Evolutionary conservation across 64 coral and sea anemone species (phyloP).

Genomic region (Cladopsammia gracilis): DNA sequence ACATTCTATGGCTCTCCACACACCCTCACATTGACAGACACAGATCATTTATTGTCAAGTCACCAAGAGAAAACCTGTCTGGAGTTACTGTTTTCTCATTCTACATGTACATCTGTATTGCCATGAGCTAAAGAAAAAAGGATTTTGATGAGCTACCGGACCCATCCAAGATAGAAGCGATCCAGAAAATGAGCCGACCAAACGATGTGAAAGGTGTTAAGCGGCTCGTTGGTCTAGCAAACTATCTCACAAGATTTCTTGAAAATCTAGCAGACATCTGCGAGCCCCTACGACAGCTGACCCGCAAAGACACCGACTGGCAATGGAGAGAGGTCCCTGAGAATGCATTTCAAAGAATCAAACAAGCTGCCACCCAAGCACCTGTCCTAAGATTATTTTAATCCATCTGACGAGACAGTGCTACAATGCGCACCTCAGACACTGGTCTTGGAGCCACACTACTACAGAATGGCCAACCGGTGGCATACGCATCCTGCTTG

Average conservation of each 20-base stretch:
- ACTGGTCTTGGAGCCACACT: constrained; percentile 12
- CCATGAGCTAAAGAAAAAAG: too few species aligned
- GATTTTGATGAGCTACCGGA: too few species aligned
- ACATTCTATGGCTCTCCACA: too few species aligned
- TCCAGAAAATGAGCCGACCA: neutral
- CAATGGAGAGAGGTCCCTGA: neutral
- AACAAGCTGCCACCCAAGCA: neutral
- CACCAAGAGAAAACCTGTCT: too few species aligned
- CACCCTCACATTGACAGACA: too few species aligned
- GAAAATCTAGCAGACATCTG: neutral
- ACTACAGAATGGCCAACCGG: neutral
- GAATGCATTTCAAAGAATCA: neutral
- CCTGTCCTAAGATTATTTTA: neutral
- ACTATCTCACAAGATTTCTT: constrained; percentile 4
- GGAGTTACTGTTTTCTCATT: too few species aligned
- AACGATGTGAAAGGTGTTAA: constrained; percentile 29
- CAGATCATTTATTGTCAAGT: too few species aligned
- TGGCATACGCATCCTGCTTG: neutral
- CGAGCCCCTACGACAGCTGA: neutral
- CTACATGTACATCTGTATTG: too few species aligned
- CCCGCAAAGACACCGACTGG: neutral
- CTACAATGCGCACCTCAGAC: neutral
- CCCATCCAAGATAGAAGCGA: neutral
- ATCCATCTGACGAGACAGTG: neutral
- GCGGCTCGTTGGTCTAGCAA: neutral